Percentiles rank a stretch among this genome's conserved stretches.
Conservation (phyloP, 2,797 vertebrate species). For the Luscinia megarhynchos region DNA sequence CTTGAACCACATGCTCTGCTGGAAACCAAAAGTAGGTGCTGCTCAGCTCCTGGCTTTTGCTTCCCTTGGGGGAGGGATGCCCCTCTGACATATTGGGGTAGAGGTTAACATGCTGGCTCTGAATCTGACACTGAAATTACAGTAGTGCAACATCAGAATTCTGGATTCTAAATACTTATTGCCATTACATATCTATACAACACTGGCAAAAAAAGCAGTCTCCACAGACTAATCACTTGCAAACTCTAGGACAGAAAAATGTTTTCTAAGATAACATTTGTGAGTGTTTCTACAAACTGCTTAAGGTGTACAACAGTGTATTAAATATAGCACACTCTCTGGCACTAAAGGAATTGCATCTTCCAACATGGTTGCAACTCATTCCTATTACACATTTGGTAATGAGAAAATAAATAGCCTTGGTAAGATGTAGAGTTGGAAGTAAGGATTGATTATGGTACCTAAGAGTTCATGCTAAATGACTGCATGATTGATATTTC, state of each 20-base stretch:
- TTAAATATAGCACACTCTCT: background rate
- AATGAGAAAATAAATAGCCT: background rate
- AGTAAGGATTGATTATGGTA: background rate
- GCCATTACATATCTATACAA: background rate
- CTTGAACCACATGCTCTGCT: background rate
- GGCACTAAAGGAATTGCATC: background rate
- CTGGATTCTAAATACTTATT: background rate
- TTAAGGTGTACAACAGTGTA: background rate
- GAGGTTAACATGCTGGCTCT: background rate
- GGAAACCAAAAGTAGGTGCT: background rate
- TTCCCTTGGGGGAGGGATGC: rapidly evolving
- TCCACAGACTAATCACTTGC: background rate
- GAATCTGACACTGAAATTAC: background rate
- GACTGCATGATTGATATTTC: background rate
- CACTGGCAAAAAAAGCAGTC: background rate
- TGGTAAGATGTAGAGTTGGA: background rate
- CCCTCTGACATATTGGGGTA: too few relatives aligned
- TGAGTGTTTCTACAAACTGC: background rate
- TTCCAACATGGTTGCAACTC: background rate
- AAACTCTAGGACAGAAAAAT: background rate
- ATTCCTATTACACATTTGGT: background rate
- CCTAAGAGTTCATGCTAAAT: background rate
- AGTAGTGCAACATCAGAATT: background rate
- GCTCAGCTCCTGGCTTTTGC: background rate
- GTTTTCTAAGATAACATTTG: background rate